Base-by-base conservation (phyloP, 2,113 vertebrate genomes). In the Lepus timidus region DNA sequence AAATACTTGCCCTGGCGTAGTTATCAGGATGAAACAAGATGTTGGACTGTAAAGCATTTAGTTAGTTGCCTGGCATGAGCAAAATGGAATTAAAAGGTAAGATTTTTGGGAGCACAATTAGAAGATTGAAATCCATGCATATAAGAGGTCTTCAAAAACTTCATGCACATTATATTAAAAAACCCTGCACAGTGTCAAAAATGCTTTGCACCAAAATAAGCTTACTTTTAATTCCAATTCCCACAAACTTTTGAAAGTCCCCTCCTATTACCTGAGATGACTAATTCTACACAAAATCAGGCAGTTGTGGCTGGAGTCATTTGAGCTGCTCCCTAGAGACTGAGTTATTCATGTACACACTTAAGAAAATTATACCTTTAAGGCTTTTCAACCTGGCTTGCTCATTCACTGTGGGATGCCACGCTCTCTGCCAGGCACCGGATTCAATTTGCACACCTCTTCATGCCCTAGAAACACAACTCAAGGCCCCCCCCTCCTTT, bases 341-440 rank as follows among this genome's bases (percentile, higher is more conserved):
- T 70, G 31, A 78, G 71, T 51, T 84, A 80, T 70, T 92, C 58
- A 44, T 22, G 20, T 16, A 29, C 19, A n/a, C 36, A 64, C 65
- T 86, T 81, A 92, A 79, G 91, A 84, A 85, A 92, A 64, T 86
- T 52, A 83, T n/a, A 80, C 70, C 89, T 94, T 79, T 31, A 9
- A 64, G 88, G 61, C 61, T 86, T 74, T 62, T 70, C 61, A 20
- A 2, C 25, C 64, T 39, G 81, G 70, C 81, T 86, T 23, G 9
- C 25, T 51, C 58, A 65, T n/a, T 79, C 81, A 74, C 36, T 73
- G 62, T 89, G 85, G 36, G 85, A 64, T 17, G 31, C 25, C 22
- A 27, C 0, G 9, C 8, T 0, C 44, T 14, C 9, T 29, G 27
- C 36, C 61, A n/a, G 25, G 9, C 36, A 33, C 62, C 23, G 3